A percentile compares a stretch with the other conserved stretches of the same genome.
Conservation (phyloP, 2,888 invertebrate species). For the Amiota mariae region DNA sequence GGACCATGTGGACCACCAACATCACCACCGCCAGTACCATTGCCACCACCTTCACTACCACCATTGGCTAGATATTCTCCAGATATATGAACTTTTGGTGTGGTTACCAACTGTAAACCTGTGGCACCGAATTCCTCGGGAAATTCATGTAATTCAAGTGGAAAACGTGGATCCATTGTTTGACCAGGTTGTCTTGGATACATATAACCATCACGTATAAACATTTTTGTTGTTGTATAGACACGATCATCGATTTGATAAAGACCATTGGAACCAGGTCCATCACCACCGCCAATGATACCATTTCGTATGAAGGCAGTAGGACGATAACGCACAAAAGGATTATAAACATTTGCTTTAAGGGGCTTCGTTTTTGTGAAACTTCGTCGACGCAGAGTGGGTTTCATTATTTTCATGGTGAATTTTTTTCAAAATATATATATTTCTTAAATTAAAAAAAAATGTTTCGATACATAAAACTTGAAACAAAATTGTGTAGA, state of each 20-base stretch:
- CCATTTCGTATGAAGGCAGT: slow-evolving; percentile 69
- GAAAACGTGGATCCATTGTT: slow-evolving; percentile 70
- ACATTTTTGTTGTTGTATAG: slow-evolving; percentile 71
- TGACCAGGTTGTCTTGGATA: slow-evolving; percentile 71
- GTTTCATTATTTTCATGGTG: slow-evolving; percentile 65
- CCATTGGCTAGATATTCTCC: slow-evolving; percentile 69
- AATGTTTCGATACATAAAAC: slow-evolving; percentile 4
- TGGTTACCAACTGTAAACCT: slow-evolving; percentile 64
- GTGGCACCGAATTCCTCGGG: slow-evolving; percentile 69
- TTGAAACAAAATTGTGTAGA: background rate
- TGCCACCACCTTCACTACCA: slow-evolving; percentile 22
- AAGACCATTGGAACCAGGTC: slow-evolving; percentile 65
- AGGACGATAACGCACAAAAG: slow-evolving; percentile 60
- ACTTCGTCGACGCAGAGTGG: slow-evolving; percentile 70
- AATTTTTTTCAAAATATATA: too few relatives aligned
- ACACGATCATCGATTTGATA: slow-evolving; percentile 71
- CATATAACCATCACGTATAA: slow-evolving; percentile 71
- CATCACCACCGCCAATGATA: slow-evolving; percentile 66
- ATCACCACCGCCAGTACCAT: slow-evolving; percentile 34
- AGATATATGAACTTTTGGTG: slow-evolving; percentile 71
- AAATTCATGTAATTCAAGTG: slow-evolving; percentile 70
- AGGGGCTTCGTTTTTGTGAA: slow-evolving; percentile 66
- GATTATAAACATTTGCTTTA: slow-evolving; percentile 58
- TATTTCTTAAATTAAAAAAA: background rate
- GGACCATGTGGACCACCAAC: slow-evolving; percentile 35